Evolutionary conservation across 2,113 vertebrate species (phyloP).

Genomic region (Haliaeetus leucogaster): DNA sequence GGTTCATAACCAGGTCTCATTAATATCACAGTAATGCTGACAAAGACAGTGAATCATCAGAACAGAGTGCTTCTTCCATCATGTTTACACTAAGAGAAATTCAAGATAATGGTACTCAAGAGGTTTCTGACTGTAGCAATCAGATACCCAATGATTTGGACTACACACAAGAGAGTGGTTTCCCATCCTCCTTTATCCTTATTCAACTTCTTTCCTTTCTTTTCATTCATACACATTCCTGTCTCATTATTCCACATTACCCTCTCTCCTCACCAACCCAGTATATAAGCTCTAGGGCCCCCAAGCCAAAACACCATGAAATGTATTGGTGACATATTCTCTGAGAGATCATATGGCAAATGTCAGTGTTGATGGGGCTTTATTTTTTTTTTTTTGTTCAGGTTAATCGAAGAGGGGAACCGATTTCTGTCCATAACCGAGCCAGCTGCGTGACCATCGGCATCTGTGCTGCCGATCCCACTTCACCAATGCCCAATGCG

Average conservation of each 20-base stretch:
- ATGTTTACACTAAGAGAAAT: not conserved
- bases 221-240: not conserved
- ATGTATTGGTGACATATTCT: not conserved
- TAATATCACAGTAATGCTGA: not conserved
- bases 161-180: not conserved
- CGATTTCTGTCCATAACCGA: conserved; percentile 58
- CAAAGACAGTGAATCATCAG: not conserved
- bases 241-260: not conserved
- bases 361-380: not conserved
- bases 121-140: not conserved
- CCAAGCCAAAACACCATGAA: not conserved
- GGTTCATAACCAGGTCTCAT: not conserved
- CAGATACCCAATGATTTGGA: not conserved
- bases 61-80: not conserved
- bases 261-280: not conserved
- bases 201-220: not conserved
- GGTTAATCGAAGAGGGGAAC: conserved; percentile 63
- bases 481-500: not conserved
- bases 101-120: not conserved
- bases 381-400: conserved; percentile 1
- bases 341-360: not conserved
- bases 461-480: conserved; percentile 38
- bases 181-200: not conserved
- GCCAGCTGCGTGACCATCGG: conserved; percentile 55
- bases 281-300: not conserved